Evolutionary conservation across 2,113 vertebrate genomes (phyloP), one percentile per base, ranked within the genome.

Genomic region (Nipponia nippon): DNA sequence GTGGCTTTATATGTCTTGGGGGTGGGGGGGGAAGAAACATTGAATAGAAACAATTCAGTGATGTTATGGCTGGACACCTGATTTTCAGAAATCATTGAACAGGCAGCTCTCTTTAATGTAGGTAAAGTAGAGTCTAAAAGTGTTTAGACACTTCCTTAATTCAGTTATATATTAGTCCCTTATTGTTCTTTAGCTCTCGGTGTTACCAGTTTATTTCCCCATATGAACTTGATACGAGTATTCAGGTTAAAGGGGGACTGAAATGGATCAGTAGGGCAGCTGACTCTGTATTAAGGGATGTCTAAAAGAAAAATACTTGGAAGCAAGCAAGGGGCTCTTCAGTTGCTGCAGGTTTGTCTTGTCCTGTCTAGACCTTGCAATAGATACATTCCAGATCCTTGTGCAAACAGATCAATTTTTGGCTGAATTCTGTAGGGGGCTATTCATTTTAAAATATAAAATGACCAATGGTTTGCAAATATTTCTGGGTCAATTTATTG

Each of bases 351-450:
- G 42, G 59, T 82, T 87, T 84, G 36, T 53, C 27, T 61, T 93
- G 53, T 91, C 80, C 53, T 67, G 22, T 63, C 40, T 58, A 47
- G 52, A 66, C 81, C 80, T 94, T 84, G 61, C 38, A 52, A 59
- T 38, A 81, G 82, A 70, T 46, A 46, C 17, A n/a, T 81, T 88
- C 77, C 38, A 61, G 50, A 56, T 40, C 80, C 63, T 66, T 73
- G n/a, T 82, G 56, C 72, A 95, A 95, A 93, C 66, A 87, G 78
- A 95, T 97, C 73, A 75, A 53, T 95, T 78, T 52, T 77, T 85
- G 88, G 55, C 83, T 79, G 83, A 76, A 91, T 93, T 89, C 79
- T 85, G 42, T 22, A 40, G 55, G 25, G 62, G n/a, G 13, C 18
- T 87, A n/a, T 91, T 88, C 0, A 65, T 89, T 95, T 80, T 58